A percentile compares a stretch with the other conserved stretches of the same genome.
phyloP scores from a whole-genome alignment of 2,797 vertebrate species.

The Hemibagrus guttatus region DNA sequence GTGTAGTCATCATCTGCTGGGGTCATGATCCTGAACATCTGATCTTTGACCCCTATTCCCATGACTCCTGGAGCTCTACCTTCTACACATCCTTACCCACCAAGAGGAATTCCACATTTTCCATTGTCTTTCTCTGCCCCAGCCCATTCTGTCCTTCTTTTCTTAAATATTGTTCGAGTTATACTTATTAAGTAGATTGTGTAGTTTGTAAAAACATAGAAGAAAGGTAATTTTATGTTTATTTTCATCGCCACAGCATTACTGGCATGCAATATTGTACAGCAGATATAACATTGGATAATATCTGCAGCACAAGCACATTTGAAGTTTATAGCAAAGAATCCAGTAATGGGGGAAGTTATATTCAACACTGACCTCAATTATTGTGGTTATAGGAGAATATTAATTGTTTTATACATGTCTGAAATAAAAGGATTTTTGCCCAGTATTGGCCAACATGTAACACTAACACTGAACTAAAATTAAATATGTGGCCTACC shows the following conservation, averaged over 20 bases:
- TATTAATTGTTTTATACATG: not conserved
- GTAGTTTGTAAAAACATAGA: not conserved
- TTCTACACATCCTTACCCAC: constrained; percentile 17
- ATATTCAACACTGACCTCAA: not conserved
- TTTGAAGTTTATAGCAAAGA: not conserved
- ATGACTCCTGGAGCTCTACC: constrained; percentile 39
- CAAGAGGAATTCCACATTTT: not conserved
- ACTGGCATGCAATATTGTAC: not conserved
- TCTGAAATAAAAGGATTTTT: not conserved
- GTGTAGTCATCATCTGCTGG: constrained; percentile 56
- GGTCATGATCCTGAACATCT: constrained; percentile 65
- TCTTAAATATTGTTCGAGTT: not conserved
- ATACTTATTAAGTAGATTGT: not conserved
- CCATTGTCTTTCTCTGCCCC: not conserved
- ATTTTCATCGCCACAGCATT: not conserved
- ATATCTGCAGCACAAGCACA: not conserved
- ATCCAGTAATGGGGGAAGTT: not conserved
- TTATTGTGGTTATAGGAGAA: not conserved
- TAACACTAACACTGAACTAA: not conserved
- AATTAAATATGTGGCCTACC: not conserved
- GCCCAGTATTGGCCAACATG: not conserved
- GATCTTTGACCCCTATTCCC: constrained; percentile 60
- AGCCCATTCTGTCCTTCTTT: not conserved
- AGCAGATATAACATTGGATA: not conserved
- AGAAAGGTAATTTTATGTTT: not conserved